Percentiles rank a stretch among this genome's conserved stretches.
phyloP scores from a whole-genome alignment of 2,888 invertebrate genomes.

The Parnassius smintheus region DNA sequence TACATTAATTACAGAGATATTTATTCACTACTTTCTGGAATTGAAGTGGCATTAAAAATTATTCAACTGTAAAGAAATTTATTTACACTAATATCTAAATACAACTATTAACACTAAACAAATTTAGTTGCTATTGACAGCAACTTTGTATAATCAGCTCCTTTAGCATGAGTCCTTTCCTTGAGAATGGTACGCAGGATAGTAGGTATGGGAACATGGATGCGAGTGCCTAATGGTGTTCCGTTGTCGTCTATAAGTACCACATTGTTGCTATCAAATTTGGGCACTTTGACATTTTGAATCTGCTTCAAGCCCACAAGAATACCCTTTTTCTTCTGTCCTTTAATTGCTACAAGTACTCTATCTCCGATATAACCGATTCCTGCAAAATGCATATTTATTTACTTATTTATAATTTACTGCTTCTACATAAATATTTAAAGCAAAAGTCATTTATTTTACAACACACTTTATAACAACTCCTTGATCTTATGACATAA shows the following conservation, averaged over 20 bases:
- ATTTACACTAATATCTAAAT: constrained; percentile 26
- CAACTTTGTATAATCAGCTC: constrained; percentile 95
- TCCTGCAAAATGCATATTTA: constrained; percentile 40
- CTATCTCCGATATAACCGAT: constrained; percentile 87
- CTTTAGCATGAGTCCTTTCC: constrained; percentile 89
- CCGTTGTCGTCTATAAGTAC: constrained; percentile 98
- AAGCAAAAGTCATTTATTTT: too few species aligned
- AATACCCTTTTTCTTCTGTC: constrained; percentile 96
- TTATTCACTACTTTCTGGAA: too few species aligned
- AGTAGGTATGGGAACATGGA: constrained; percentile 97
- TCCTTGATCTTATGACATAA: too few species aligned
- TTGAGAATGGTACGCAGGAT: constrained; percentile 91
- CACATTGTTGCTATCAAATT: constrained; percentile 97
- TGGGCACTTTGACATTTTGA: constrained; percentile 90
- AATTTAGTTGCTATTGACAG: constrained; percentile 94
- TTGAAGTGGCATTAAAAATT: neutral
- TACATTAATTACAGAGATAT: too few species aligned
- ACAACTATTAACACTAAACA: constrained; percentile 76
- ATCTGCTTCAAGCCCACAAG: constrained; percentile 89
- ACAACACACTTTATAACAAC: too few species aligned
- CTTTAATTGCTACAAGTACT: constrained; percentile 95
- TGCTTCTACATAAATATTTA: too few species aligned
- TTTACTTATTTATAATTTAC: too few species aligned
- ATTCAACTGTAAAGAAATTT: constrained; percentile 15
- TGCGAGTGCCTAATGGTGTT: constrained; percentile 95